Conservation (phyloP, 2,113 vertebrate species). For the Forbesichthys agassizii region DNA sequence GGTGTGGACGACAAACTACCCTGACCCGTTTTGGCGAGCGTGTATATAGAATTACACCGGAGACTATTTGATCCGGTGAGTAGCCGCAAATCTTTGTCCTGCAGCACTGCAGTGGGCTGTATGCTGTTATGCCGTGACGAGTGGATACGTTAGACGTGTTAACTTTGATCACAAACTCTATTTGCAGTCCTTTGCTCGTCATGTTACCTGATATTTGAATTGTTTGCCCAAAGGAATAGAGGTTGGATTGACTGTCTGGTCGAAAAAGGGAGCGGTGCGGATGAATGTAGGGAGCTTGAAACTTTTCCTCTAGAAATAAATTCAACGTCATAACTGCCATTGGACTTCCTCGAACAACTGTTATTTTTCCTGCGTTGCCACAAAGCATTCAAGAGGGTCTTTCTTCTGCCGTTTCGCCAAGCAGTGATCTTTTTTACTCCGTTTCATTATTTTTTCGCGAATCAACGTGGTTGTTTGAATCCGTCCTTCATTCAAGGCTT, state of each 20-base stretch:
- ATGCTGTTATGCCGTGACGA: slow-evolving; percentile 56
- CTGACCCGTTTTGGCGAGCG: slow-evolving; percentile 55
- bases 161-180: slow-evolving; percentile 38
- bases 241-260: slow-evolving; percentile 49
- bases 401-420: background rate
- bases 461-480: slow-evolving; percentile 41
- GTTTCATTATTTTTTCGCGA: slow-evolving; percentile 12
- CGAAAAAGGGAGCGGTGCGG: slow-evolving; percentile 72
- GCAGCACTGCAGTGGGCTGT: slow-evolving; percentile 68
- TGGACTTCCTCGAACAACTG: slow-evolving; percentile 59
- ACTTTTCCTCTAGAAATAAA: slow-evolving; percentile 76
- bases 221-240: slow-evolving; percentile 25
- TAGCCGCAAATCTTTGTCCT: slow-evolving; percentile 67
- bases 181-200: slow-evolving; percentile 21
- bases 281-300: slow-evolving; percentile 64
- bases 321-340: slow-evolving; percentile 65
- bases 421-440: slow-evolving; percentile 13
- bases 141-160: slow-evolving; percentile 56
- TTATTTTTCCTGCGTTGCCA: slow-evolving; percentile 15
- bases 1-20: slow-evolving; percentile 55
- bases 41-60: slow-evolving; percentile 35
- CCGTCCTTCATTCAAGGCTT: slow-evolving; percentile 12
- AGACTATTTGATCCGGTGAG: slow-evolving; percentile 67
- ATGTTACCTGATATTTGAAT: slow-evolving; percentile 9
- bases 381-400: slow-evolving; percentile 18